Percentiles rank a stretch among this genome's conserved stretches.
Conservation (phyloP, 2,113 vertebrate genomes). For the Microtus ochrogaster region DNA sequence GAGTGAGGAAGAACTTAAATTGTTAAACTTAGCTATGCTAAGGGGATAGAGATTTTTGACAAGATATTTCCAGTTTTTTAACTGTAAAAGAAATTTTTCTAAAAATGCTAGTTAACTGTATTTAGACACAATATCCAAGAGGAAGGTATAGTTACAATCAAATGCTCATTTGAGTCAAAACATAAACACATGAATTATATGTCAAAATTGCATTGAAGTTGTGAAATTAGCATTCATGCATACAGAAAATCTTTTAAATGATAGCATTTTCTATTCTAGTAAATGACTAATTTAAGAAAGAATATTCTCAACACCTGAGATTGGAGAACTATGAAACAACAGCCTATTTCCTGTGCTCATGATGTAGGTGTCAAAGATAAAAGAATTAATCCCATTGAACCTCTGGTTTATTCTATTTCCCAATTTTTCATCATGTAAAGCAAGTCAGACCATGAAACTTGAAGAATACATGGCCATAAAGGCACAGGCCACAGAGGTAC, state of each 20-base stretch:
- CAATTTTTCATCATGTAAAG: neutral
- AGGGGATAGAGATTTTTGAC: neutral
- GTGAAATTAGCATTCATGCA: neutral
- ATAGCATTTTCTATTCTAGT: neutral
- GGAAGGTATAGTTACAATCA: neutral
- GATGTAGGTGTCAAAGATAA: neutral
- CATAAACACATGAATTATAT: neutral
- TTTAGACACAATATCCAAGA: neutral
- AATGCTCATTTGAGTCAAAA: neutral
- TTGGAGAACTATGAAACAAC: neutral
- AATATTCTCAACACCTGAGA: neutral
- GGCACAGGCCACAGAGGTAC: neutral
- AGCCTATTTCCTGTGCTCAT: neutral
- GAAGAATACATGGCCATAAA: neutral
- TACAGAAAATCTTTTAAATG: neutral
- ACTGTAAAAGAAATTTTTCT: neutral
- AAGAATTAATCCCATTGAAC: neutral
- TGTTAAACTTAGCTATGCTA: neutral
- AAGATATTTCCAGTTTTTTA: neutral
- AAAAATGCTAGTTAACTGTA: neutral
- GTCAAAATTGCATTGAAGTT: neutral
- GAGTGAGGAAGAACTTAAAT: neutral
- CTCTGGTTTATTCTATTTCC: neutral
- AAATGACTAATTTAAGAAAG: conserved; percentile 31
- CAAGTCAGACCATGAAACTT: neutral